These are phyloP conservation scores for Actinia tenebrosa DNA, from an alignment of 64 coral and sea anemone species.

Conservation along the genomic window DNA sequence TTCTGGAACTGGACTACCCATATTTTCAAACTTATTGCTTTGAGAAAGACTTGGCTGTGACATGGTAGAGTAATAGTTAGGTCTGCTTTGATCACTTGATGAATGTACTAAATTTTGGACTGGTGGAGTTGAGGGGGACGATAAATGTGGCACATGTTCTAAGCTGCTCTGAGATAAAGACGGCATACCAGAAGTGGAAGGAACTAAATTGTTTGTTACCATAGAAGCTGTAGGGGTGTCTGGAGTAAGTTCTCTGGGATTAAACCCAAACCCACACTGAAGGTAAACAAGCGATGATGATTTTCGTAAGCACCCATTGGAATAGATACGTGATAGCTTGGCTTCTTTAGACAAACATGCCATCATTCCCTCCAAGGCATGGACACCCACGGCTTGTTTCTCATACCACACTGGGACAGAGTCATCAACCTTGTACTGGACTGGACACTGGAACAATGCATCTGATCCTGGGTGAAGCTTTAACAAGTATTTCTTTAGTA, in stretches of 20 bases:
- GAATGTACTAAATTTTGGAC: slow-evolving; percentile 4
- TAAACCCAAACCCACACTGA: slow-evolving; percentile 12
- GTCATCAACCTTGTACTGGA: slow-evolving; percentile 53
- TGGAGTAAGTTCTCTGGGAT: not conserved
- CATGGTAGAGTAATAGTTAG: not conserved
- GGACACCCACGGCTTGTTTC: slow-evolving; percentile 69
- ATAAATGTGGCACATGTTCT: not conserved
- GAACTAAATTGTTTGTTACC: not conserved
- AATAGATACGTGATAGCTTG: slow-evolving; percentile 64
- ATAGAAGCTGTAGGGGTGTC: not conserved
- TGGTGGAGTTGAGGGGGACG: not conserved
- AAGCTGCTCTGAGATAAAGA: not conserved
- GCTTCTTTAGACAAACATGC: slow-evolving; percentile 73
- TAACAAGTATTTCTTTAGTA: slow-evolving; percentile 71
- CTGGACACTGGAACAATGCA: slow-evolving; percentile 69
- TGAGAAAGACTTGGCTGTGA: not conserved
- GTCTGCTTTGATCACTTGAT: slow-evolving; percentile 1
- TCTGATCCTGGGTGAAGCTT: slow-evolving; percentile 72
- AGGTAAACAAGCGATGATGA: slow-evolving; percentile 16
- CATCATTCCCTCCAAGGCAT: slow-evolving; percentile 83
- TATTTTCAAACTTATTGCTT: not conserved
- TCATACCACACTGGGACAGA: slow-evolving; percentile 75
- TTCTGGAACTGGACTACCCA: not conserved
- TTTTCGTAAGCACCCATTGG: slow-evolving; percentile 70
- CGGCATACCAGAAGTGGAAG: not conserved